Conservation (phyloP, 2,113 vertebrate species). For the Callocephalon fimbriatum region DNA sequence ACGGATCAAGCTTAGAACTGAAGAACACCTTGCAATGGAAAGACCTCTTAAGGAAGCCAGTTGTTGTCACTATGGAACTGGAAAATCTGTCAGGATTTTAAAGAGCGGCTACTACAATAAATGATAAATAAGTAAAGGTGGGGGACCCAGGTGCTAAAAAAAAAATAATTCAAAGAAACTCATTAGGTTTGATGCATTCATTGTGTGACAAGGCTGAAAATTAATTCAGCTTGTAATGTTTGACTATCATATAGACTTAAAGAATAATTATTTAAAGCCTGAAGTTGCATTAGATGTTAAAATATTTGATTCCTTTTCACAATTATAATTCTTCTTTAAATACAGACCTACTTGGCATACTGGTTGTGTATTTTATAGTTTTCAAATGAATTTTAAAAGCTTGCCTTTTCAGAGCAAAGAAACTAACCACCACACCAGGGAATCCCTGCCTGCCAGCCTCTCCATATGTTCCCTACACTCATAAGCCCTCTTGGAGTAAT, state of each 20-base stretch:
- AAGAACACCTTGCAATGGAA: neutral
- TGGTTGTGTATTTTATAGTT: conserved; percentile 56
- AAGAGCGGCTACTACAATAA: neutral
- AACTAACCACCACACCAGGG: conserved; percentile 67
- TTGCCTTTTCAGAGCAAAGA: conserved; percentile 60
- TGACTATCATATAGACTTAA: neutral
- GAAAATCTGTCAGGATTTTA: neutral
- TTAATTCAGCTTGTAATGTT: neutral
- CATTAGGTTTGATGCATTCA: neutral
- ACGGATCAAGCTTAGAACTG: neutral
- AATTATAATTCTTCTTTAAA: conserved; percentile 55
- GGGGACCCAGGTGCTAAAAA: neutral
- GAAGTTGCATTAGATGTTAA: neutral
- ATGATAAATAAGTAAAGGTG: neutral
- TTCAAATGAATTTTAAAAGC: conserved; percentile 74
- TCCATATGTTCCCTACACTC: conserved; percentile 73
- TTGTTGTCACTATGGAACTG: neutral
- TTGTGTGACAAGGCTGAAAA: neutral
- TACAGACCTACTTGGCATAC: conserved; percentile 48
- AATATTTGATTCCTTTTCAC: conserved; percentile 3
- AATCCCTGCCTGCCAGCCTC: conserved; percentile 67
- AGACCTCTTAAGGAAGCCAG: neutral
- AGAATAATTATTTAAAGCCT: neutral
- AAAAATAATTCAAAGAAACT: neutral
- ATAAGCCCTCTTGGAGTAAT: conserved; percentile 62